Conservation (phyloP, 64 coral and sea anemone species). For the Dendronephthya gigantea region DNA sequence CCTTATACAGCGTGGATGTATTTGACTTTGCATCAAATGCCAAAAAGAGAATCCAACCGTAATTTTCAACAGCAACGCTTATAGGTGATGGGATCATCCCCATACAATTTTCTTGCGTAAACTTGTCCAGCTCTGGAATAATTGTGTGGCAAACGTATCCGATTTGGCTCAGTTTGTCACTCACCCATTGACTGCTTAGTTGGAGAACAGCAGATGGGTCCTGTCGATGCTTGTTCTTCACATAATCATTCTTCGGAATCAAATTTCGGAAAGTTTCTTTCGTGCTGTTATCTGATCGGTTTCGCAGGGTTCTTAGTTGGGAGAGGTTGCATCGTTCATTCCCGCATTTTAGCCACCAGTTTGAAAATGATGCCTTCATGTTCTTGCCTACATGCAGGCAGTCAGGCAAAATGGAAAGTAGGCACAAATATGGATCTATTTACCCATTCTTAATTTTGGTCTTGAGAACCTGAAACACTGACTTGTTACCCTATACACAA, state of each 20-base stretch:
- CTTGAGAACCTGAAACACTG: constrained; percentile 6
- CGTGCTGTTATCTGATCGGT: constrained; percentile 31
- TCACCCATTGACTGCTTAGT: constrained; percentile 28
- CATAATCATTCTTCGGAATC: constrained; percentile 49
- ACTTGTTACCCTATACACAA: constrained; percentile 32
- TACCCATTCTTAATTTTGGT: constrained; percentile 30
- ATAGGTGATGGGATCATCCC: constrained; percentile 52
- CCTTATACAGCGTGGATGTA: constrained; percentile 41
- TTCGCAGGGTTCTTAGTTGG: constrained; percentile 42
- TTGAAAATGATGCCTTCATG: constrained; percentile 44
- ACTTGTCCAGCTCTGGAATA: constrained; percentile 54
- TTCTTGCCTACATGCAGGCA: constrained; percentile 51
- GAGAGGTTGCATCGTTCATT: background rate
- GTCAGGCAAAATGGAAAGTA: constrained; percentile 49
- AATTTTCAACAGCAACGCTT: constrained; percentile 31
- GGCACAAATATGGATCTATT: constrained; percentile 29
- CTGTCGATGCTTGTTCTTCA: constrained; percentile 56
- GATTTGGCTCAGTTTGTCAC: constrained; percentile 22
- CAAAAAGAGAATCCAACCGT: constrained; percentile 48
- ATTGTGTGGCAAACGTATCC: constrained; percentile 57
- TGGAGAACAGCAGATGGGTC: constrained; percentile 44
- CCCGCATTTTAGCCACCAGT: constrained; percentile 42
- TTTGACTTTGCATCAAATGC: constrained; percentile 31
- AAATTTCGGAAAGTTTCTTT: constrained; percentile 47
- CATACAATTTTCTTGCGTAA: constrained; percentile 36